phyloP scores from a whole-genome alignment of 2,888 invertebrate genomes.

The Eustalomyia histrio region DNA sequence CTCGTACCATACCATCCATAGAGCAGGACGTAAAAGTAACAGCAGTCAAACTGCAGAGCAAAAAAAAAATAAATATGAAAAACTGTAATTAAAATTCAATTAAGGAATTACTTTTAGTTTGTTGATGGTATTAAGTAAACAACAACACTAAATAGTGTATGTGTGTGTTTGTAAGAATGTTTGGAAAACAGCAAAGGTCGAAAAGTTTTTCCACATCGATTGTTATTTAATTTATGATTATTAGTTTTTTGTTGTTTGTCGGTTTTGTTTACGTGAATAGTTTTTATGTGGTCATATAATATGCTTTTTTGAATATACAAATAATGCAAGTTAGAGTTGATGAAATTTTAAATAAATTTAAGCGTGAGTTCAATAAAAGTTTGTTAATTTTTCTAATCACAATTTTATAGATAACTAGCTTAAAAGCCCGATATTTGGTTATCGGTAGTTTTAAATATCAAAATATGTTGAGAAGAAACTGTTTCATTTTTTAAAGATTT shows the following conservation, averaged over 20 bases:
- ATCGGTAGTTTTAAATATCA: no score
- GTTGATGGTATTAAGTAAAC: slow-evolving; percentile 58
- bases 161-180: slow-evolving; percentile 15
- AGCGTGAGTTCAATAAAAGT: no score
- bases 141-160: slow-evolving; percentile 5
- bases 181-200: slow-evolving; percentile 58
- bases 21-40: not conserved
- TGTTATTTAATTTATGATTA: slow-evolving; percentile 65
- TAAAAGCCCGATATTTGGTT: no score
- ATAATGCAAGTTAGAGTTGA: no score
- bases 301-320: slow-evolving; percentile 9
- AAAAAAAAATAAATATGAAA: slow-evolving; percentile 66
- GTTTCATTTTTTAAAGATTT: no score
- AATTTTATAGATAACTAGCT: no score
- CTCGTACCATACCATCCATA: not conserved
- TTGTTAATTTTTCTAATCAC: no score
- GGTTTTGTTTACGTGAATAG: slow-evolving; percentile 59
- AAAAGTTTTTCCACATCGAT: slow-evolving; percentile 67
- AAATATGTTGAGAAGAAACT: no score
- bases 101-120: slow-evolving; percentile 68
- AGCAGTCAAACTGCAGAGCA: slow-evolving; percentile 19
- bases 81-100: slow-evolving; percentile 71
- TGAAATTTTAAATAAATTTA: no score
- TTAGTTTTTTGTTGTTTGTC: slow-evolving; percentile 57
- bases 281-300: slow-evolving; percentile 58